phyloP scores from a whole-genome alignment of 2,113 vertebrate species.

The Electrona antarctica region DNA sequence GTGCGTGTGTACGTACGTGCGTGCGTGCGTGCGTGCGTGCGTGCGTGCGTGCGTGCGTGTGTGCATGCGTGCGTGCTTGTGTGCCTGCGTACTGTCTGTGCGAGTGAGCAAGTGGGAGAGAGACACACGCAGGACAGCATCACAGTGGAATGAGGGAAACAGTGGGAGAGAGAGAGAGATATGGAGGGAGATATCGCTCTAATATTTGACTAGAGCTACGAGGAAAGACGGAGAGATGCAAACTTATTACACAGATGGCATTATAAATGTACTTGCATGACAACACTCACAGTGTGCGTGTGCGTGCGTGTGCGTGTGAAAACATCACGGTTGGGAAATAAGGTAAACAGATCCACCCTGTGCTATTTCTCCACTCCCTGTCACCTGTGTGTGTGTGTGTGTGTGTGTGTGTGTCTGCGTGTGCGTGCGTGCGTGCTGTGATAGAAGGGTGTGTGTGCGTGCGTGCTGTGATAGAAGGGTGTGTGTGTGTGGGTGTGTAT shows the following conservation, averaged over 20 bases:
- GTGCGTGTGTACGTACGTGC: neutral
- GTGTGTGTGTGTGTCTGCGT: neutral
- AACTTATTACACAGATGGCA: too few relatives aligned
- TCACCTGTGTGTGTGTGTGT: neutral
- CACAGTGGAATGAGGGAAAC: too few relatives aligned
- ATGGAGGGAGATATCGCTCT: neutral
- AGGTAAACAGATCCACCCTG: too few relatives aligned
- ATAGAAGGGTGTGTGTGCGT: neutral
- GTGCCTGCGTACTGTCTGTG: neutral
- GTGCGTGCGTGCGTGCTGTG: neutral
- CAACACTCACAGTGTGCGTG: neutral
- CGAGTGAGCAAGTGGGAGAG: neutral
- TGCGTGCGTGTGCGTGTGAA: neutral
- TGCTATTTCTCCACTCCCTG: too few relatives aligned
- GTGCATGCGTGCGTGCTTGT: neutral
- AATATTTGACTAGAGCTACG: neutral
- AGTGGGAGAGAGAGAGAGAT: slow-evolving; percentile 1
- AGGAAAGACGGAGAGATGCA: neutral
- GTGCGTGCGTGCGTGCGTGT: slow-evolving; percentile 5
- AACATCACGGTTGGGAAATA: neutral
- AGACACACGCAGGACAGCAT: neutral
- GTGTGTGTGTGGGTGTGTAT: neutral
- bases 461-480: too few relatives aligned
- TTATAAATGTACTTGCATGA: too few relatives aligned
- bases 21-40: neutral